Evolutionary conservation across 2,888 invertebrate species (phyloP).

Genomic region (Agrotis clavis): DNA sequence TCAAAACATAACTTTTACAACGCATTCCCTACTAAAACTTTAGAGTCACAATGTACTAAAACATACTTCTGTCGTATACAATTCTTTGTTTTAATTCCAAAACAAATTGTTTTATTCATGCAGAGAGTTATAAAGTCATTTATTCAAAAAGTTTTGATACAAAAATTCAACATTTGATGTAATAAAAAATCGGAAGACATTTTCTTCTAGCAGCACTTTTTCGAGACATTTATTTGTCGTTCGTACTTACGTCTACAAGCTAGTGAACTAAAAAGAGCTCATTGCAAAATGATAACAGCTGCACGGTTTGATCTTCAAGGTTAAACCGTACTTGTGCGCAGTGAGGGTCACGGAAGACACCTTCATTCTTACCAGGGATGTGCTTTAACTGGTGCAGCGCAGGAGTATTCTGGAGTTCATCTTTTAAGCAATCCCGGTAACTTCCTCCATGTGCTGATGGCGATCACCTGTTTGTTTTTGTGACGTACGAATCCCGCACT

Average conservation of each 20-base stretch:
- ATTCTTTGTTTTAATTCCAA: constrained; percentile 24
- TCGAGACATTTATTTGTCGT: constrained; percentile 2
- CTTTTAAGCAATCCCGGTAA: no score
- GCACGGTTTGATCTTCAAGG: no score
- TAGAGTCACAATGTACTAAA: constrained; percentile 13
- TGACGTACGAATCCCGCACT: no score
- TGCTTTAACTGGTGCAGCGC: no score
- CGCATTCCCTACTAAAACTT: constrained; percentile 15
- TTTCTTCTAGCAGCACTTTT: neutral
- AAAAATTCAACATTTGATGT: constrained; percentile 9
- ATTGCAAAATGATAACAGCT: no score
- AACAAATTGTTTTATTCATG: constrained; percentile 44
- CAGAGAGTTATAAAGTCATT: constrained; percentile 24
- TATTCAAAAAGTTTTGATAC: constrained; percentile 45
- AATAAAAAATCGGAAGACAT: neutral
- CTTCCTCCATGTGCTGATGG: no score
- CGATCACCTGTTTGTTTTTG: no score
- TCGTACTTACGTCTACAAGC: neutral
- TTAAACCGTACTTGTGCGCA: no score
- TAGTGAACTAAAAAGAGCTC: no score
- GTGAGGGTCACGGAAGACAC: no score
- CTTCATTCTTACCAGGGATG: no score
- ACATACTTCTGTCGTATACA: constrained; percentile 18
- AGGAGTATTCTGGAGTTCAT: no score
- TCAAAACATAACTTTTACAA: constrained; percentile 31